Evolutionary conservation across 2,797 vertebrate species (phyloP).

Genomic region (Taeniopygia guttata): DNA sequence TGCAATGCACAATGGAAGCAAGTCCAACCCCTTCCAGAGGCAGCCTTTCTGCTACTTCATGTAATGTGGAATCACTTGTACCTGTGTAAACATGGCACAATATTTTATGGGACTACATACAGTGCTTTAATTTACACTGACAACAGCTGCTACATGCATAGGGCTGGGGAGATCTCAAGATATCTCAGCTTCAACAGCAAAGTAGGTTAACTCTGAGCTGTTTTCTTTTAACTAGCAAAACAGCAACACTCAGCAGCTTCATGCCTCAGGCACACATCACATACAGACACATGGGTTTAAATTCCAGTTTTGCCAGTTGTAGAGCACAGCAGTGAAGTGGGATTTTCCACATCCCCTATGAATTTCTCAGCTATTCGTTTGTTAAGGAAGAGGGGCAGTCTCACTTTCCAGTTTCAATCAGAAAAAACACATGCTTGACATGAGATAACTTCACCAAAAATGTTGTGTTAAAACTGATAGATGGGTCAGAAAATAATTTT

Average conservation of each 20-base stretch:
- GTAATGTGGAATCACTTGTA: neutral
- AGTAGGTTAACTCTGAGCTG: constrained; percentile 26
- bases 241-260: neutral
- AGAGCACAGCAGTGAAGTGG: neutral
- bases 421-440: neutral
- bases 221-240: neutral
- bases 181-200: neutral
- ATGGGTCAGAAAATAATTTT: neutral
- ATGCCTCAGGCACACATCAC: neutral
- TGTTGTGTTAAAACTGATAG: neutral
- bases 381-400: neutral
- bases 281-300: neutral
- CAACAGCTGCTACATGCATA: neutral
- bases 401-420: neutral
- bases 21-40: neutral
- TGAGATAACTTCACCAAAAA: neutral
- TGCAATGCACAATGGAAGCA: neutral
- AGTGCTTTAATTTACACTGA: neutral
- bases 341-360: neutral
- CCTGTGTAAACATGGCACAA: neutral
- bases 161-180: neutral
- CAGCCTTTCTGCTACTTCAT: neutral
- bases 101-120: neutral
- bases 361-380: neutral
- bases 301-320: neutral